A percentile compares a stretch with the other conserved stretches of the same genome.
Conservation (phyloP, 2,113 vertebrate species). For the Protobothrops mucrosquamatus region DNA sequence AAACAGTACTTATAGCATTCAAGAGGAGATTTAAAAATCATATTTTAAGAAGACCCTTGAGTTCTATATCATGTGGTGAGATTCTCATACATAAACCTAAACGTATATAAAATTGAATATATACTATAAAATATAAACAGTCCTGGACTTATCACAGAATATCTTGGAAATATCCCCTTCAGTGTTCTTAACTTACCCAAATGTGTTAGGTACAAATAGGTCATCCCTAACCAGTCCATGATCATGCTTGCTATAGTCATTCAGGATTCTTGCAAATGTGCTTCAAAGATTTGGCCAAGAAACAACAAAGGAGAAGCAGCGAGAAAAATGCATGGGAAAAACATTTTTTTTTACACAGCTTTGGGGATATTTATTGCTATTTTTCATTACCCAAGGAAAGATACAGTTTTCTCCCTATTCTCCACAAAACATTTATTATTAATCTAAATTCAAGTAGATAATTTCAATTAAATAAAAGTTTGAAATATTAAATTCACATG, state of each 20-base stretch:
- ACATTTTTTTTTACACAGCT: not conserved
- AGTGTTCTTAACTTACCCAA: not conserved
- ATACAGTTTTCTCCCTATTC: not conserved
- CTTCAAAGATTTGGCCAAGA: not conserved
- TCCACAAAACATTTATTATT: not conserved
- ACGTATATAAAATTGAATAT: not conserved
- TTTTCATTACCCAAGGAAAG: not conserved
- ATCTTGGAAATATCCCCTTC: not conserved
- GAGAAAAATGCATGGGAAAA: not conserved
- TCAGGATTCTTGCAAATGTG: not conserved
- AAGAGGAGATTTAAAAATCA: conserved; percentile 3
- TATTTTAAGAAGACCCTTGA: not conserved
- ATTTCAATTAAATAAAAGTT: not conserved
- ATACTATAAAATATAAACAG: conserved; percentile 15
- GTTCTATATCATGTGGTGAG: conserved; percentile 14
- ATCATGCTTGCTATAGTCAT: not conserved
- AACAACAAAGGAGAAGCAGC: not conserved
- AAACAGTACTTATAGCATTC: conserved; percentile 26
- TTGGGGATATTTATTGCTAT: not conserved
- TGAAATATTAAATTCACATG: not conserved
- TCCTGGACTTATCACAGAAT: not conserved
- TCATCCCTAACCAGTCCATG: not conserved
- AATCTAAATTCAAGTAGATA: not conserved
- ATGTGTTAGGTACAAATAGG: not conserved
- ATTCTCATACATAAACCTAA: conserved; percentile 16